These are phyloP conservation scores for Venustoraphidia nigricollis DNA, from an alignment of 2,888 invertebrate species.

Conservation along the genomic window DNA sequence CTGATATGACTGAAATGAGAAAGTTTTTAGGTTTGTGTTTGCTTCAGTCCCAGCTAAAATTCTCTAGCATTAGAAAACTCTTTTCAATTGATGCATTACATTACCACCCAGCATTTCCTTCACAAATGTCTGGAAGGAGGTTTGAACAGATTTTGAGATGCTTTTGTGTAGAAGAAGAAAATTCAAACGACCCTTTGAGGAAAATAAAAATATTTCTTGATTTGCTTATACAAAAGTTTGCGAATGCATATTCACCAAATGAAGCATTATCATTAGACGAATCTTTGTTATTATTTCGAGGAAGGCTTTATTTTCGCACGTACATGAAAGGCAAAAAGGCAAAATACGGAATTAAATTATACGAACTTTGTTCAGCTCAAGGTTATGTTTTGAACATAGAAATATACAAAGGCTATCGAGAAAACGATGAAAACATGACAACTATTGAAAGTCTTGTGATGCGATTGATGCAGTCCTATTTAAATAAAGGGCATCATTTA, in stretches of 20 bases:
- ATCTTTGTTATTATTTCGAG: constrained; percentile 12
- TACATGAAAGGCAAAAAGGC: constrained; percentile 14
- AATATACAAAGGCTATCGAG: constrained; percentile 13
- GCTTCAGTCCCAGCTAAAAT: too few relatives aligned
- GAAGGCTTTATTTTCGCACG: constrained; percentile 11
- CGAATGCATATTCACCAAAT: too few relatives aligned
- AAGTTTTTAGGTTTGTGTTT: too few relatives aligned
- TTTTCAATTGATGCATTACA: constrained; percentile 4
- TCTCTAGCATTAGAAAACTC: constrained; percentile 3
- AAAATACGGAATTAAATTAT: constrained; percentile 15
- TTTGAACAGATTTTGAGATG: too few relatives aligned
- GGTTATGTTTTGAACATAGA: constrained; percentile 13
- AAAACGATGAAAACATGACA: constrained; percentile 8
- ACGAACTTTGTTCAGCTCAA: constrained; percentile 11
- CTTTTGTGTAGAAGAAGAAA: too few relatives aligned
- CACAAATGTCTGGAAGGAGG: constrained; percentile 6
- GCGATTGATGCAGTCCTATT: constrained; percentile 15
- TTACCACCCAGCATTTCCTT: constrained; percentile 7
- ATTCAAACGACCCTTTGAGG: too few relatives aligned
- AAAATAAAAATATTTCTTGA: too few relatives aligned
- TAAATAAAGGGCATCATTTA: constrained; percentile 16
- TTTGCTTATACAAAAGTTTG: too few relatives aligned
- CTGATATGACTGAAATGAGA: too few relatives aligned
- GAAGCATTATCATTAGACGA: constrained; percentile 13
- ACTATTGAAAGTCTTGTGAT: constrained; percentile 14